Conservation (phyloP, 2,113 vertebrate genomes). For the Ammodytes marinus region DNA sequence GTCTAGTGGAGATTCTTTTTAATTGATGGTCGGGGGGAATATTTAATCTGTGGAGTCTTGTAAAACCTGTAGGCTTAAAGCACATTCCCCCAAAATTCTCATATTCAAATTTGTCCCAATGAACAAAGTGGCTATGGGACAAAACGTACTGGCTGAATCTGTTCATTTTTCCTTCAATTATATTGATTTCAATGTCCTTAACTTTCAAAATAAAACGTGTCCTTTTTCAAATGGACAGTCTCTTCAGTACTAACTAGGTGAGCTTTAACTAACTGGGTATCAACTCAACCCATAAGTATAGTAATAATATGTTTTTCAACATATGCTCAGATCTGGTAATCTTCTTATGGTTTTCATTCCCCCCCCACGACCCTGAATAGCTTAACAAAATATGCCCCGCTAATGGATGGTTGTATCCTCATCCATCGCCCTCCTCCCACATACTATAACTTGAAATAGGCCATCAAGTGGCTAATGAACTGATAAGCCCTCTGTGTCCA, state of each 20-base stretch:
- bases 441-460: conserved; percentile 75
- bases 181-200: not conserved
- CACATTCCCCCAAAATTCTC: not conserved
- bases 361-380: conserved; percentile 67
- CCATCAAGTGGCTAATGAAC: conserved; percentile 82
- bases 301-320: conserved; percentile 81
- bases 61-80: conserved; percentile 10
- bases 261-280: conserved; percentile 82
- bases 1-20: conserved; percentile 83
- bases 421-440: conserved; percentile 70
- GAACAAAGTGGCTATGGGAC: not conserved
- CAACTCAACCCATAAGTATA: conserved; percentile 74
- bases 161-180: not conserved
- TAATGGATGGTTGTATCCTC: conserved; percentile 74
- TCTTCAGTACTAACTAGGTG: conserved; percentile 66
- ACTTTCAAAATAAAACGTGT: not conserved
- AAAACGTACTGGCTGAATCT: not conserved
- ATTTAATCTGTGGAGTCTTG: conserved; percentile 43
- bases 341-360: conserved; percentile 79
- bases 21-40: conserved; percentile 80
- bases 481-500: conserved; percentile 78
- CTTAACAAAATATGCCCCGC: conserved; percentile 78
- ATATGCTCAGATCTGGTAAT: conserved; percentile 83
- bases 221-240: conserved; percentile 36
- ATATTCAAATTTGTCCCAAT: not conserved